Evolutionary conservation across 2,888 invertebrate genomes (phyloP).

Genomic region (Pherbina coryleti): DNA sequence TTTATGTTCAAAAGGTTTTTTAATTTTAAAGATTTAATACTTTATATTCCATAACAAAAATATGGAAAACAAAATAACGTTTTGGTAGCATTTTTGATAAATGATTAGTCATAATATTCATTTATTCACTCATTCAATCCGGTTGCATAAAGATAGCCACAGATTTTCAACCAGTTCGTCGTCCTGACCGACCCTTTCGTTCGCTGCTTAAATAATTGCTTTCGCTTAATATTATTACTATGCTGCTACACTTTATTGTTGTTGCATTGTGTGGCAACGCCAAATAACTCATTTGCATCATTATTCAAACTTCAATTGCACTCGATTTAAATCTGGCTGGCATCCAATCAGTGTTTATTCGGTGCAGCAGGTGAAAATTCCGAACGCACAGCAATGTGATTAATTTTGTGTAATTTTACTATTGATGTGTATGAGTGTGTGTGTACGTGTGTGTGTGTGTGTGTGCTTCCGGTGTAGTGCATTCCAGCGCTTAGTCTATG

Average conservation of each 20-base stretch:
- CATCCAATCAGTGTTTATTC: constrained; percentile 29
- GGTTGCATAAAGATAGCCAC: neutral
- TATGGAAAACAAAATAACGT: too few species aligned
- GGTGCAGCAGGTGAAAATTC: constrained; percentile 31
- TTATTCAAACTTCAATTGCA: constrained; percentile 32
- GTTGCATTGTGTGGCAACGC: constrained; percentile 24
- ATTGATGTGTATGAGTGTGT: neutral
- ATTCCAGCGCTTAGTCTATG: neutral
- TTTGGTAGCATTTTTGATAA: constrained; percentile 6
- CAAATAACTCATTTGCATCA: constrained; percentile 18
- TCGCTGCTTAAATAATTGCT: constrained; percentile 31
- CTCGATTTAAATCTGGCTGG: constrained; percentile 34
- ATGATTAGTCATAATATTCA: constrained; percentile 34
- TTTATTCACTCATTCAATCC: neutral
- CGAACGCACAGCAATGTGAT: constrained; percentile 1
- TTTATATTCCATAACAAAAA: too few species aligned
- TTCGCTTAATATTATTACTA: constrained; percentile 34
- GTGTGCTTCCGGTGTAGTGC: constrained; percentile 25
- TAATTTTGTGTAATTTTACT: constrained; percentile 17
- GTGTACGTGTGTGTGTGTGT: neutral
- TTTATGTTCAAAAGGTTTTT: too few species aligned
- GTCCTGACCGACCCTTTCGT: neutral
- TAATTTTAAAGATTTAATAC: too few species aligned
- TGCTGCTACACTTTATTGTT: neutral
- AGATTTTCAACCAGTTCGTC: neutral